Evolutionary conservation across 2,888 invertebrate genomes (phyloP).

Genomic region (Venusia cambrica): DNA sequence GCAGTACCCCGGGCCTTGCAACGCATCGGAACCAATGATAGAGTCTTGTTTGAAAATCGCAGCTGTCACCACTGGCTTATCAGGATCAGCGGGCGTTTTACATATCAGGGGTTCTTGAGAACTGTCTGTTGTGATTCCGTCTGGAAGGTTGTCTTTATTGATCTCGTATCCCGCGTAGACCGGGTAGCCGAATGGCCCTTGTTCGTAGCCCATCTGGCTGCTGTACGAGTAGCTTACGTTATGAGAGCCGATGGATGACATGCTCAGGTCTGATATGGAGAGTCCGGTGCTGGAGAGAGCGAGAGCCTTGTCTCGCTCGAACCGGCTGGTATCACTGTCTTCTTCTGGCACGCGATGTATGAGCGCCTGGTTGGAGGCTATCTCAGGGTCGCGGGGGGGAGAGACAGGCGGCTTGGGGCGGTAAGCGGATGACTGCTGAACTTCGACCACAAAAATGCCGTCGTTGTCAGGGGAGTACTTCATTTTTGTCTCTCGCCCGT

Average conservation of each 20-base stretch:
- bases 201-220: slow-evolving; percentile 88
- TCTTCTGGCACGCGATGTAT: slow-evolving; percentile 71
- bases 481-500: slow-evolving; percentile 87
- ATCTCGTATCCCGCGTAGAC: slow-evolving; percentile 82
- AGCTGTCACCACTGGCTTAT: slow-evolving; percentile 86
- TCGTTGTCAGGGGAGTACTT: slow-evolving; percentile 87
- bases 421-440: slow-evolving; percentile 70
- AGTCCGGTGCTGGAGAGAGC: slow-evolving; percentile 87
- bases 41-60: slow-evolving; percentile 85
- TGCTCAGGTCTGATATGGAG: slow-evolving; percentile 90
- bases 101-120: slow-evolving; percentile 74
- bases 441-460: slow-evolving; percentile 88
- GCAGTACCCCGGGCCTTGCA: slow-evolving; percentile 70
- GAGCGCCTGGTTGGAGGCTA: slow-evolving; percentile 72
- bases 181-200: slow-evolving; percentile 86
- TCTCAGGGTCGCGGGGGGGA: slow-evolving; percentile 63
- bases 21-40: slow-evolving; percentile 66
- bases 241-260: slow-evolving; percentile 85
- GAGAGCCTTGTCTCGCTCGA: slow-evolving; percentile 64
- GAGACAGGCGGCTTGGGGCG: slow-evolving; percentile 57
- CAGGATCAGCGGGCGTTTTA: slow-evolving; percentile 73
- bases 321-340: slow-evolving; percentile 55
- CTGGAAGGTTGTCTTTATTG: slow-evolving; percentile 54
- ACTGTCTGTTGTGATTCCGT: slow-evolving; percentile 61
- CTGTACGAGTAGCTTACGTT: slow-evolving; percentile 90